Base-by-base conservation (phyloP, 53 echinoderm and acorn worm species). In the Luidia sarsii region DNA sequence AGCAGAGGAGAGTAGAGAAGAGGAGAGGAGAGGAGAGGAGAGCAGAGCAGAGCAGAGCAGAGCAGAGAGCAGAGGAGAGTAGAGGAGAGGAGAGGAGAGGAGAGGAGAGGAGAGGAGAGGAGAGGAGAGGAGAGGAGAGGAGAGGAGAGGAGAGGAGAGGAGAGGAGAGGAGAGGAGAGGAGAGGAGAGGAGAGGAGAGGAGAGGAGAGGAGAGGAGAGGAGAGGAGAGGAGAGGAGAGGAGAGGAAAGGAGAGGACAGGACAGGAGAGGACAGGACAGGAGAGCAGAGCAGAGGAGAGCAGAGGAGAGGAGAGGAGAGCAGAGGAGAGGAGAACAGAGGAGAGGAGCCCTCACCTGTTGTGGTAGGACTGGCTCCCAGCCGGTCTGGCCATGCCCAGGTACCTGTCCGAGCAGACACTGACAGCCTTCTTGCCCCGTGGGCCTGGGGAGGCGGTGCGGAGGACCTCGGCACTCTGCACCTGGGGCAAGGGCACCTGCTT, bases 401-500 rank as follows among this genome's bases (percentile, higher is more conserved):
- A 87, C 13, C 87, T 72, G 56, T 87, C 86, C 11, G 82, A 82
- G 45, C 90, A 87, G 21, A 90, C 53, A 38, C 87, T 87, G 35
- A 90, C 69, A 66, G 72, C 75, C 68, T 74, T 90, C 33, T 68
- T 48, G 4, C 83, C 83, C 21, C 90, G 82, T 0, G 90, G 81
- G 30, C 75, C 23, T 2, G 64, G 32, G 25, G 86, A 46, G 2
- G 61, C 28, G 48, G 77, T 19, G 10, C 80, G 62, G 2, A 52
- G 27, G 16, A 63, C 52, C 62, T 70, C 71, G 4, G 77, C 39
- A 18, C 61, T 77, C 48, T 77, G 77, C 1, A 77, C 61, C 34
- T 77, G 77, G 45, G 87, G 91, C 20, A 91, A 80, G 38, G 91
- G 87, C 21, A 91, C 67, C 57, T 91, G 87, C 41, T 91, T 91